Base-by-base conservation (phyloP, 2,113 vertebrate species). In the Pangasianodon hypophthalmus region DNA sequence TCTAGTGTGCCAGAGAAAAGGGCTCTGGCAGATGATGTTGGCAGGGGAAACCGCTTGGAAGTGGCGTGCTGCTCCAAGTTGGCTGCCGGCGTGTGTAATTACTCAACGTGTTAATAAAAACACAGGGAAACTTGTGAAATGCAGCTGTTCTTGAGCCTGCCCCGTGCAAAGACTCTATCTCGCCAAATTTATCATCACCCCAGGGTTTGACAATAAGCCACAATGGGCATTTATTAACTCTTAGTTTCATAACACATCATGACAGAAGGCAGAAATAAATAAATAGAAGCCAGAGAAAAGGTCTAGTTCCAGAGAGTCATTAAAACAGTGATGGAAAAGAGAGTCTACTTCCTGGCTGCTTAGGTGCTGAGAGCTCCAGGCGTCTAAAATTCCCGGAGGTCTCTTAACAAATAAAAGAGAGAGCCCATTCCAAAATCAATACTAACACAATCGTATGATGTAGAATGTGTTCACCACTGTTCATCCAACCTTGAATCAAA, bases 61-160 rank as follows among this genome's bases (percentile, higher is more conserved):
- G 93, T 93, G 88, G 95, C 89, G 54, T 89, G 86, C 87, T 92
- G 89, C 88, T 94, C 92, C 41, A 89, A 91, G 90, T 89, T 95
- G 94, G 94, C 94, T 94, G 95, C 92, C 91, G 87, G 91, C 92
- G 92, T 89, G 92, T 91, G 94, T 94, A 94, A 95, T 95, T 95
- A 95, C 95, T 96, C 94, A 95, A 88, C 82, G 90, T 58, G 91
- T 94, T 94, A 92, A 89, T 91, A 94, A 95, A 93, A 94, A 95
- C 93, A 90, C 85, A 67, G 85, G 58, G 93, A 60, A 94, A 94
- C 92, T 93, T 94, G 93, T 92, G 92, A 92, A 94, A 93, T 92
- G 91, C 95, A 95, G 94, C 94, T 94, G 94, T 94, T 92, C 92
- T 48, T 71, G 91, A 93, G 88, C 52, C 67, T 77, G 21, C 85